Base-by-base conservation (phyloP, 2,797 vertebrate genomes). In the Phrynocephalus vlangalii region DNA sequence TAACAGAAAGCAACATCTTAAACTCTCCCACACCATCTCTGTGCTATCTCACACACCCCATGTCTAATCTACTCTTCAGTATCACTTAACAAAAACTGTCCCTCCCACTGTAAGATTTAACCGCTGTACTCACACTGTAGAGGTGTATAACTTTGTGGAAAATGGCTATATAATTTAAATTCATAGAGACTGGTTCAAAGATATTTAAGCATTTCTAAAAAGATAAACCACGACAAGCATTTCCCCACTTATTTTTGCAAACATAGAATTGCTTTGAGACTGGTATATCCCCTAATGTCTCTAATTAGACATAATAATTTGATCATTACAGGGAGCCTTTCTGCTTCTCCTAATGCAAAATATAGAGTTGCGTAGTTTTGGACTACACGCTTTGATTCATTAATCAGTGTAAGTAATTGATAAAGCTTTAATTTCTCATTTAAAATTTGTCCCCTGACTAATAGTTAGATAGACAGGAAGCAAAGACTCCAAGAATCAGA, bases 161-260 rank as follows among this genome's bases (percentile, higher is more conserved):
- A 66, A 66, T 8, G 60, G 1, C 18, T 72, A 81, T 81, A 71
- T 79, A 60, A 60, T 86, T 52, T 52, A 79, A 50, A 75, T 1
- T 73, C 50, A 28, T 82, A 18, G 26, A 66, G 4, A 67, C 60
- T 48, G 38, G 10, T 76, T 75, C 60, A 76, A 82, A 76, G 30
- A 38, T 85, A 79, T 79, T 79, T 30, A 67, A 28, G 33, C 11
- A 7, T 4, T 2, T 56, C 9, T n/a, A 15, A 38, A 81, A 81
- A 24, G 38, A 81, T 63, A 81, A 86, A 63, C 70, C 38, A 86
- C n/a, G 28, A 26, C 68, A 86, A 84, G 87, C 89, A 89, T 83
- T 89, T 93, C 60, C 72, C 83, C 82, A 86, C 81, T 77, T 30
- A 84, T 67, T 90, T 87, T 91, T 94, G 89, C 92, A 91, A 91